Conservation (phyloP, 2,113 vertebrate genomes). For the Litocranius walleri region DNA sequence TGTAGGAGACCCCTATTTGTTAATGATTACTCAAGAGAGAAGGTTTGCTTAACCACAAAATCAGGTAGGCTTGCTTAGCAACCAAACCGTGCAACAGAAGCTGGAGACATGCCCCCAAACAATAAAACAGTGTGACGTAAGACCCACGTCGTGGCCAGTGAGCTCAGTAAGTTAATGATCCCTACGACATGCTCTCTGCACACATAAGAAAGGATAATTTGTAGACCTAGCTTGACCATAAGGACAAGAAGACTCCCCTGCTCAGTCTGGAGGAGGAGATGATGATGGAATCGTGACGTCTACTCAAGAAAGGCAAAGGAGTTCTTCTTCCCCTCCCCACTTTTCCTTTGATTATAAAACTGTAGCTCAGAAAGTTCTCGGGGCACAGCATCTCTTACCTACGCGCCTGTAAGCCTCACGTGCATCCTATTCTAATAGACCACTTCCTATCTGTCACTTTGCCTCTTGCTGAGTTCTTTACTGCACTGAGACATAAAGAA, state of each 20-base stretch:
- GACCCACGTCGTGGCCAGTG: background rate
- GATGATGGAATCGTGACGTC: background rate
- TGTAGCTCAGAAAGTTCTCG: background rate
- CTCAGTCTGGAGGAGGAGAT: background rate
- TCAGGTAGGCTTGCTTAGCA: background rate
- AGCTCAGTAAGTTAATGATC: background rate
- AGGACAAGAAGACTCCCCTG: background rate
- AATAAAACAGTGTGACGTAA: background rate
- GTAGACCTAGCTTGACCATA: background rate
- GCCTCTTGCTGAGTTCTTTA: background rate
- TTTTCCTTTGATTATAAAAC: background rate
- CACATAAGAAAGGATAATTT: background rate
- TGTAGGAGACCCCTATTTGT: background rate
- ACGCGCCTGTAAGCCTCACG: rapidly evolving
- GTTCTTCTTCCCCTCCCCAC: background rate
- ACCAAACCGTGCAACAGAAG: background rate
- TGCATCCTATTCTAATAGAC: background rate
- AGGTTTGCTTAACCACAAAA: background rate
- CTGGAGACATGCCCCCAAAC: background rate
- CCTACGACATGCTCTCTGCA: background rate
- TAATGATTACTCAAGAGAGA: background rate
- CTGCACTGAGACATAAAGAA: background rate
- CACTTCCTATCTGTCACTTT: background rate
- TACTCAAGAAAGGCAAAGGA: background rate
- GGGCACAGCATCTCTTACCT: background rate